phyloP scores from a whole-genome alignment of 2,888 invertebrate genomes.

The Ectemnius cavifrons region DNA sequence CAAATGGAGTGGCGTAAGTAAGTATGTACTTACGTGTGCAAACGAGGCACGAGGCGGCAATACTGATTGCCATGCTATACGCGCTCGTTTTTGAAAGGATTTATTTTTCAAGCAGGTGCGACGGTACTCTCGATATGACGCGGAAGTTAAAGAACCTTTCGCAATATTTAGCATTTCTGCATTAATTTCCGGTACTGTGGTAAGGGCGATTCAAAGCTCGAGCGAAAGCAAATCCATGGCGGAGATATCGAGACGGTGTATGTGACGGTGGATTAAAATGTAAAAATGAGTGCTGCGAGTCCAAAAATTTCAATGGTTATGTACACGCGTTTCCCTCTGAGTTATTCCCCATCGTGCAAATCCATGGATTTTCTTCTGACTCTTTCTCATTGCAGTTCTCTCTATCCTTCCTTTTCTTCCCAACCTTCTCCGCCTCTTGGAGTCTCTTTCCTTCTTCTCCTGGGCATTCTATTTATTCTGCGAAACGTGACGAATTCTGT shows the following conservation, averaged over 20 bases:
- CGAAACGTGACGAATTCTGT: conserved; percentile 64
- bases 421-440: not conserved
- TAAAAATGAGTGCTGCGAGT: conserved; percentile 45
- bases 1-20: too few species aligned
- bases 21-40: too few species aligned
- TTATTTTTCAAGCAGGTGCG: conserved; percentile 2
- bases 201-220: conserved; percentile 11
- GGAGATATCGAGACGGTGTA: conserved; percentile 5
- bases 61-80: too few species aligned
- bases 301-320: conserved; percentile 19
- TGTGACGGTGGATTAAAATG: conserved; percentile 33
- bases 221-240: conserved; percentile 27
- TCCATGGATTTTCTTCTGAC: not conserved
- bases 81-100: conserved; percentile 8
- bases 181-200: conserved; percentile 6
- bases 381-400: not conserved
- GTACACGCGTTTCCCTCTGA: conserved; percentile 16
- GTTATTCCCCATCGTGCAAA: conserved; percentile 51
- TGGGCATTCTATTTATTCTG: conserved; percentile 54
- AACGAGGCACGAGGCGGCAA: too few species aligned
- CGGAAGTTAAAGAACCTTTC: conserved; percentile 12
- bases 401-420: not conserved
- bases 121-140: conserved; percentile 11
- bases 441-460: not conserved
- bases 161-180: conserved; percentile 32